Conservation (phyloP, 2,113 vertebrate genomes). For the Percopsis transmontana region DNA sequence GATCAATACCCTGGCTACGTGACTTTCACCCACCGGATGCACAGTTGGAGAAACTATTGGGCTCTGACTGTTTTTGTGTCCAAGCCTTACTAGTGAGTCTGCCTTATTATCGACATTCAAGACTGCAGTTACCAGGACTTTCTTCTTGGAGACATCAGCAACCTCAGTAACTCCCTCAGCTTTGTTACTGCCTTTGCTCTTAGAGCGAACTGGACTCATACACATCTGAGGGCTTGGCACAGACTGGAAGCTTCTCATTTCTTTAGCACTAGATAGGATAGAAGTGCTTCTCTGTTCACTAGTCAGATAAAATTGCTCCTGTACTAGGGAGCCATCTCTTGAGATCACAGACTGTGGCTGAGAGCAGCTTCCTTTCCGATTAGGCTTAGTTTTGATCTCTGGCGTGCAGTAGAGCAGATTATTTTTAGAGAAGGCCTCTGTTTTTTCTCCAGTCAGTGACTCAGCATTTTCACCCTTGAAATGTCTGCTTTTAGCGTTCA, state of each 20-base stretch:
- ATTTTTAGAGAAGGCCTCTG: slow-evolving; percentile 28
- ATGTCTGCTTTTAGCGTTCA: slow-evolving; percentile 8
- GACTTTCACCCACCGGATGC: slow-evolving; percentile 1
- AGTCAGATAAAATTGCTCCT: slow-evolving; percentile 27
- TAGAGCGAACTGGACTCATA: slow-evolving; percentile 67
- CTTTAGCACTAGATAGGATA: slow-evolving; percentile 11
- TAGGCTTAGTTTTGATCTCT: slow-evolving; percentile 13
- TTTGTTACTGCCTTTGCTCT: slow-evolving; percentile 29
- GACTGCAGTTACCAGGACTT: slow-evolving; percentile 13
- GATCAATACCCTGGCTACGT: not conserved
- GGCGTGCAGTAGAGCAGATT: slow-evolving; percentile 36
- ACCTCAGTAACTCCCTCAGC: not conserved
- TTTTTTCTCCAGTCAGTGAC: not conserved
- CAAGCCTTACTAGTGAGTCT: not conserved
- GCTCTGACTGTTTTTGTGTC: not conserved
- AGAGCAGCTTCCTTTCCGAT: slow-evolving; percentile 1
- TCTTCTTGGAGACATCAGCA: not conserved
- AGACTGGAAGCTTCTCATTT: slow-evolving; percentile 37
- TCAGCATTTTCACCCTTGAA: slow-evolving; percentile 7
- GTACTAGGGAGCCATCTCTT: not conserved
- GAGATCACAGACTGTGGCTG: slow-evolving; percentile 4
- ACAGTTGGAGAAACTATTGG: not conserved
- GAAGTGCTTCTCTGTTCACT: slow-evolving; percentile 9
- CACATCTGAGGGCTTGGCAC: slow-evolving; percentile 65
- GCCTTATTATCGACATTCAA: slow-evolving; percentile 20